Conservation (phyloP, 2,797 vertebrate species). For the Hozukius guyotensis region DNA sequence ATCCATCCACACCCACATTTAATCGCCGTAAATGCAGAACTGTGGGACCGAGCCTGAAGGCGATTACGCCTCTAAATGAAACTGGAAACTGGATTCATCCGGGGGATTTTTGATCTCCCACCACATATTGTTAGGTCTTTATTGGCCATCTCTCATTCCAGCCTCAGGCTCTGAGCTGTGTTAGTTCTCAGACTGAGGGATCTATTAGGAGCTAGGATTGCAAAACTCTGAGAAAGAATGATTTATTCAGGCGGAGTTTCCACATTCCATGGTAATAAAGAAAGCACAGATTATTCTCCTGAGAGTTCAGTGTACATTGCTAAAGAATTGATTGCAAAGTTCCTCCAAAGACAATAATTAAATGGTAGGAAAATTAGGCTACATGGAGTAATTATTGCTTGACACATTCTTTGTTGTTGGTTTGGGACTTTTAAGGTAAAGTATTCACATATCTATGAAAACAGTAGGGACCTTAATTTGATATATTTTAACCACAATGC, state of each 20-base stretch:
- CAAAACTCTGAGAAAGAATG: conserved; percentile 15
- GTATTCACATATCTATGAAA: background rate
- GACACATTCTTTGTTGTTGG: background rate
- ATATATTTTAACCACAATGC: background rate
- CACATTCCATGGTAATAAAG: conserved; percentile 9
- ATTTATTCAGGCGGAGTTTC: conserved; percentile 2
- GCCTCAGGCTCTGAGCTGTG: conserved; percentile 31
- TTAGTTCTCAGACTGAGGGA: conserved; percentile 27
- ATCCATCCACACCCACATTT: conserved; percentile 44
- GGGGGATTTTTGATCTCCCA: conserved; percentile 46
- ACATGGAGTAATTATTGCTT: background rate
- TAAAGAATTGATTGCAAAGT: background rate
- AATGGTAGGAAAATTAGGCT: background rate
- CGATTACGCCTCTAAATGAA: conserved; percentile 43
- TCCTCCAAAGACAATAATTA: conserved; percentile 1
- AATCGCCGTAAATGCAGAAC: conserved; percentile 56
- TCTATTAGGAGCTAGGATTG: conserved; percentile 9
- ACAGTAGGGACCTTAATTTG: background rate
- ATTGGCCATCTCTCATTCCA: conserved; percentile 42
- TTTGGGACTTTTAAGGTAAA: background rate
- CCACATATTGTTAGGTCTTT: conserved; percentile 52
- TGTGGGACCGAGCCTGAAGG: conserved; percentile 33
- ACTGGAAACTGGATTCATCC: conserved; percentile 52
- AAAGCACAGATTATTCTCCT: background rate
- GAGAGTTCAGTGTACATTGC: background rate